Percentiles rank a stretch among this genome's conserved stretches.
Conservation (phyloP, 1,140 invertebrate species). For the Diploscapter pachys region DNA sequence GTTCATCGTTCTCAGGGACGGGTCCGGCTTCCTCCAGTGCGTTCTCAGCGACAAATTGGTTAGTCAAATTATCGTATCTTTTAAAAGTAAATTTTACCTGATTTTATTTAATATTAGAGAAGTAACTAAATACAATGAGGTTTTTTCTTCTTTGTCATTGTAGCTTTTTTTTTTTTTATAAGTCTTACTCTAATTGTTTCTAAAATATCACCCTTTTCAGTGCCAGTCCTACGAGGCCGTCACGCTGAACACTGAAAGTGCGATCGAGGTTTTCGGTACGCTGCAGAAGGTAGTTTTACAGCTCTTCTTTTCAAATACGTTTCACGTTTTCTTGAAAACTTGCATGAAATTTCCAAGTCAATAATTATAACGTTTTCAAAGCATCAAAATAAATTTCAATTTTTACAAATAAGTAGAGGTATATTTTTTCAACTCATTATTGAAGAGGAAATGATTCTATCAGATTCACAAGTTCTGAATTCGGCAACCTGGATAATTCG, state of each 20-base stretch:
- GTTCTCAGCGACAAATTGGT: constrained; percentile 77
- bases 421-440: too few relatives aligned
- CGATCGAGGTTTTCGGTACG: constrained; percentile 77
- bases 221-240: constrained; percentile 92
- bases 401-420: too few relatives aligned
- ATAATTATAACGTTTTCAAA: too few relatives aligned
- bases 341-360: too few relatives aligned
- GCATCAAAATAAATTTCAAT: too few relatives aligned
- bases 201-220: constrained; percentile 61
- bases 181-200: not conserved
- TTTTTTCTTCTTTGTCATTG: not conserved
- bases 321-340: too few relatives aligned
- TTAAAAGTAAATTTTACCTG: not conserved
- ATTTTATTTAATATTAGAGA: constrained; percentile 2
- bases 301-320: too few relatives aligned
- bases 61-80: constrained; percentile 31
- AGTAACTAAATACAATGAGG: too few relatives aligned
- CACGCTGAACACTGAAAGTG: constrained; percentile 82
- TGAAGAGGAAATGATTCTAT: too few relatives aligned
- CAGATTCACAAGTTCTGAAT: too few relatives aligned
- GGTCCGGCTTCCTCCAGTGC: constrained; percentile 89
- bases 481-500: too few relatives aligned
- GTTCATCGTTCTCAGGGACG: constrained; percentile 90
- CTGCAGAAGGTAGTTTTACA: constrained; percentile 62
- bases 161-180: not conserved